Percentiles rank a stretch among this genome's conserved stretches.
phyloP scores from a whole-genome alignment of 2,888 invertebrate genomes.

The Drosophila falleni region DNA sequence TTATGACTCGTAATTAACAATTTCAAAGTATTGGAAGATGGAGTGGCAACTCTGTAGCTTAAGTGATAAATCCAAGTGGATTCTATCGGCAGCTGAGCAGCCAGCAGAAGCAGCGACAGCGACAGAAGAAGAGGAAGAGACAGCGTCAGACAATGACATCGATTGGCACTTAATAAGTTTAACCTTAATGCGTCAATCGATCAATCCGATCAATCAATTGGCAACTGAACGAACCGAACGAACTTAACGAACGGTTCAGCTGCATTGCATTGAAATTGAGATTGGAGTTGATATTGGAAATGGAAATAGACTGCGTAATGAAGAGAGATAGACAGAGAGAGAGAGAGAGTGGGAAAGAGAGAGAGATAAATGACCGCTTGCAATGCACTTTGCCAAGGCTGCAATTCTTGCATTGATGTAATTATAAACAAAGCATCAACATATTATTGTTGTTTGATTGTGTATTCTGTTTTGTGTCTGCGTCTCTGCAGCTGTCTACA shows the following conservation, averaged over 20 bases:
- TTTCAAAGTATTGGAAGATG: constrained; percentile 13
- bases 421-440: constrained; percentile 41
- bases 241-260: constrained; percentile 24
- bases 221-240: neutral
- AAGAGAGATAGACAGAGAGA: neutral
- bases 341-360: constrained; percentile 1
- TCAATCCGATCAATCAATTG: constrained; percentile 46
- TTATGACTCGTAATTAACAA: constrained; percentile 25
- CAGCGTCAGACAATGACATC: constrained; percentile 69
- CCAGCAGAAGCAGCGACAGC: neutral
- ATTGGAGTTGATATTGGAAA: constrained; percentile 15
- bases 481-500: constrained; percentile 1
- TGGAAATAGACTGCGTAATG: neutral
- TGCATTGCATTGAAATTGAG: constrained; percentile 38
- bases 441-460: constrained; percentile 2
- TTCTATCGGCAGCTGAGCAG: constrained; percentile 18
- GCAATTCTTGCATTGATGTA: constrained; percentile 33
- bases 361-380: constrained; percentile 18
- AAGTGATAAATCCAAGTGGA: constrained; percentile 33
- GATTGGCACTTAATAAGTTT: constrained; percentile 70
- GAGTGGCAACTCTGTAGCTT: neutral
- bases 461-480: constrained; percentile 8
- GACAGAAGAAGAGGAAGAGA: neutral
- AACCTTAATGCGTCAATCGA: constrained; percentile 65
- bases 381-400: constrained; percentile 58